These are phyloP conservation scores for Sphecodes monilicornis DNA, from an alignment of 2,888 invertebrate species.

Conservation along the genomic window DNA sequence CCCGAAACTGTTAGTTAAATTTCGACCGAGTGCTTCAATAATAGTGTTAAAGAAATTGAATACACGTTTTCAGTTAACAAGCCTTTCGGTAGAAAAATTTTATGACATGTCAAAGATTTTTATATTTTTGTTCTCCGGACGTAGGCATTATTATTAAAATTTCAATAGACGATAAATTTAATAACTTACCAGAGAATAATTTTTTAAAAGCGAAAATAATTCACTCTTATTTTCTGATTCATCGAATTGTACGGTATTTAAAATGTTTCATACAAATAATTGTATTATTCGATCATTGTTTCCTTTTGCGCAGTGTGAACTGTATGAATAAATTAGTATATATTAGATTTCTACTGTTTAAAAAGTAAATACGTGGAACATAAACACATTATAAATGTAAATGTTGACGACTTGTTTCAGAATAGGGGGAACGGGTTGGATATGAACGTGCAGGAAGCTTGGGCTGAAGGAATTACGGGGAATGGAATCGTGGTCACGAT, in stretches of 20 bases:
- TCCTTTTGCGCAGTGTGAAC: not conserved
- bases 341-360: not conserved
- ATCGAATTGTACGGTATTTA: not conserved
- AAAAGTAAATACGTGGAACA: not conserved
- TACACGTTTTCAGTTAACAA: not conserved
- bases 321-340: not conserved
- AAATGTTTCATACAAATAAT: not conserved
- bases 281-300: not conserved
- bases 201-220: not conserved
- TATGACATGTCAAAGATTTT: not conserved
- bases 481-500: slow-evolving; percentile 98
- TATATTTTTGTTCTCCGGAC: not conserved
- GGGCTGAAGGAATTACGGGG: slow-evolving; percentile 97
- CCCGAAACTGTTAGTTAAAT: not conserved
- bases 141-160: not conserved
- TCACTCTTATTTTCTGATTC: not conserved
- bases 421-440: slow-evolving; percentile 96
- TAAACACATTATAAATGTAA: not conserved
- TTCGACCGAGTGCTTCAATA: not conserved
- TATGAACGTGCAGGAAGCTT: slow-evolving; percentile 98
- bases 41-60: not conserved
- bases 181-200: not conserved
- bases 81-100: not conserved
- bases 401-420: slow-evolving; percentile 84
- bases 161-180: not conserved